Base-by-base conservation (phyloP, 2,888 invertebrate species). In the Rhogogaster chlorosoma region DNA sequence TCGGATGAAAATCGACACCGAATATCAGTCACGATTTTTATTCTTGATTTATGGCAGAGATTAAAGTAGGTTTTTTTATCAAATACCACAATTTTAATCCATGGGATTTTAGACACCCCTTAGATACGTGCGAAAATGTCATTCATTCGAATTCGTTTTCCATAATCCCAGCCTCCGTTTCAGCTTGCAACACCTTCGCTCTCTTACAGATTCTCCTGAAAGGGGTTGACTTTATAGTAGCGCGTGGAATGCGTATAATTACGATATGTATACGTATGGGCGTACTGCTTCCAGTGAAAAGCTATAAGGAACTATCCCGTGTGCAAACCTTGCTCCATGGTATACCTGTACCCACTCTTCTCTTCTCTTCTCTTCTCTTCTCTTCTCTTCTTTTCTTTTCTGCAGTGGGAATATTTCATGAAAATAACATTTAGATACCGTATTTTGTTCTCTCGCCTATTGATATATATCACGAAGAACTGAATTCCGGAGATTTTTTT, bases 241-340 rank as follows among this genome's bases (percentile, higher is more conserved):
- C 84, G 85, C 78, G 86, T 85, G 88, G 87, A 88, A 89, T 88
- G 87, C 87, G 87, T 86, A 90, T 91, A 91, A 91, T 91, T 90
- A 91, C 89, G 89, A 89, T 89, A 89, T 67, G 15, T 77, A 77
- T 32, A 77, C 53, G 10, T 29, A 38, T 61, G 22, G n/a, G 36
- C 10, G 22, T 38, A 53, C 32, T 9, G 57, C 15, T 49, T n/a
- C n/a, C 61, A 61, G 61, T 57, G 38, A 80, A 80, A 80, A 80
- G 80, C 36, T 61, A 61, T 80, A 53, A 38, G 61, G 80, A 80
- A 80, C 38, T 80, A 80, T 80, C 57, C 57, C 78, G 36, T 36
- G 77, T 49, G 49, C 61, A 61, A 4, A 22, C 15, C 29, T 15
- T 49, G n/a, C 38, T 36, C 38, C n/a, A 38, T 38, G n/a, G 36